These are phyloP conservation scores for Astur gentilis DNA, from an alignment of 2,113 vertebrate species.

Conservation along the genomic window DNA sequence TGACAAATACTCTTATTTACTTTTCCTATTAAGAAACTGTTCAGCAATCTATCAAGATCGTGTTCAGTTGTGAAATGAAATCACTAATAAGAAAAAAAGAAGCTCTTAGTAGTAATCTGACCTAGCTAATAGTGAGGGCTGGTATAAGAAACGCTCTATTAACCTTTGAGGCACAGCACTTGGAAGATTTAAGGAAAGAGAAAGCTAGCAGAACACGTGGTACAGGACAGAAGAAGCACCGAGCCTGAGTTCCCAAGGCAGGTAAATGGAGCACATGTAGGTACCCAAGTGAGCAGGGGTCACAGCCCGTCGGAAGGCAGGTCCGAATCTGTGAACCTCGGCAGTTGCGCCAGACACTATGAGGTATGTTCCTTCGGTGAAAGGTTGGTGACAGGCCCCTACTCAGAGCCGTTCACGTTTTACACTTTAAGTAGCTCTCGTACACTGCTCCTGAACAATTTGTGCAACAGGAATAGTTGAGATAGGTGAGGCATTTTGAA, in stretches of 20 bases:
- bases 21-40: background rate
- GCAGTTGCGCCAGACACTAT: background rate
- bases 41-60: background rate
- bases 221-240: background rate
- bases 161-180: background rate
- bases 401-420: background rate
- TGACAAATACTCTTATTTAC: background rate
- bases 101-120: background rate
- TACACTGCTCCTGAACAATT: background rate
- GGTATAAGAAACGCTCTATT: background rate
- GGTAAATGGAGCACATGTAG: background rate
- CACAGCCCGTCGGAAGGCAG: background rate
- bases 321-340: accelerated
- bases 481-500: background rate
- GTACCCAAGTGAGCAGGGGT: background rate
- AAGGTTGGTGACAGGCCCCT: background rate
- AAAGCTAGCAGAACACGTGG: background rate
- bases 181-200: background rate
- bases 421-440: background rate
- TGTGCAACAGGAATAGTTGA: background rate
- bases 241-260: background rate
- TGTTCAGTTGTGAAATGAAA: background rate
- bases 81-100: background rate
- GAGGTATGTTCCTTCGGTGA: background rate
- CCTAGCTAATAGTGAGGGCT: background rate